Conservation (phyloP, 1,140 invertebrate genomes). For the Drosophila parvula region DNA sequence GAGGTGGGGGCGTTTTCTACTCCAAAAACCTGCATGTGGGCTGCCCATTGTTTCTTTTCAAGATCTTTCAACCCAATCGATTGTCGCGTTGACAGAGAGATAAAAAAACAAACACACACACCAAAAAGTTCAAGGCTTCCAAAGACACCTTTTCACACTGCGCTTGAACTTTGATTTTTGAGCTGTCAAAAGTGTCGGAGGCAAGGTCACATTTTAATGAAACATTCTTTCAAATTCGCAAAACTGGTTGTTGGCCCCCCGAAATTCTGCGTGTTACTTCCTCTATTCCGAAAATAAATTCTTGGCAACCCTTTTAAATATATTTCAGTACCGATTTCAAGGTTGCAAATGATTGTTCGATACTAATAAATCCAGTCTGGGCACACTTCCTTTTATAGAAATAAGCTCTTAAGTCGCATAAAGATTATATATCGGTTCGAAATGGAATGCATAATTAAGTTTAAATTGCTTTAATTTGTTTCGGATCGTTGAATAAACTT, state of each 20-base stretch:
- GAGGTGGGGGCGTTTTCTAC: constrained; percentile 12
- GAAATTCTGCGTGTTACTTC: constrained; percentile 18
- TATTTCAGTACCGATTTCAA: constrained; percentile 4
- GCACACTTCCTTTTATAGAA: constrained; percentile 1
- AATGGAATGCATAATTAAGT: neutral
- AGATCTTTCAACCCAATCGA: constrained; percentile 33
- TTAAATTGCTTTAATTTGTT: neutral
- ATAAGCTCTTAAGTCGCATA: neutral
- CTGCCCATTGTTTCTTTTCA: constrained; percentile 18
- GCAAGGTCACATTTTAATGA: constrained; percentile 46
- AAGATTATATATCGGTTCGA: neutral
- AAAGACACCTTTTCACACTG: constrained; percentile 12
- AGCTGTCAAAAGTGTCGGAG: constrained; percentile 39
- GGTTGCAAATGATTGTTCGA: constrained; percentile 9
- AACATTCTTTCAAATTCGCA: constrained; percentile 35
- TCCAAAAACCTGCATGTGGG: constrained; percentile 29
- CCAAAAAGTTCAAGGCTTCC: constrained; percentile 42
- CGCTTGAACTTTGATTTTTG: constrained; percentile 51
- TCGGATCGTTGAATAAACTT: neutral
- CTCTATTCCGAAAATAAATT: constrained; percentile 30
- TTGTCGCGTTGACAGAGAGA: constrained; percentile 18
- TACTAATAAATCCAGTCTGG: neutral
- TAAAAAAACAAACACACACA: neutral
- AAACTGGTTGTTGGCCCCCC: constrained; percentile 12
- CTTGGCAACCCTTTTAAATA: neutral